A percentile compares a stretch with the other conserved stretches of the same genome.
These are phyloP conservation scores for Timandra comae DNA, from an alignment of 2,888 invertebrate species.

Conservation along the genomic window DNA sequence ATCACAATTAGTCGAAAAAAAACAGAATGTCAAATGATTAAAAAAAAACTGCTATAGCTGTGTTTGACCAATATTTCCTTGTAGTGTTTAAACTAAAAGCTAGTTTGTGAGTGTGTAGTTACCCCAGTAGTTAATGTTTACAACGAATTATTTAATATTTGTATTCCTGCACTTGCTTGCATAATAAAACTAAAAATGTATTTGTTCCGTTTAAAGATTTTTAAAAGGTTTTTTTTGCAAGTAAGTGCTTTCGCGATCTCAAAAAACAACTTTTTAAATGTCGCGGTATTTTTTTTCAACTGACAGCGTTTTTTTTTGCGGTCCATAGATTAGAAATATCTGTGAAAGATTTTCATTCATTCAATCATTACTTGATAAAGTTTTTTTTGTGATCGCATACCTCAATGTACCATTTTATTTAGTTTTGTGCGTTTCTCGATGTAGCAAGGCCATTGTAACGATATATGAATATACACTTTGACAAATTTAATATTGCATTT, in stretches of 20 bases:
- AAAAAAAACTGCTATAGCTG: too few species aligned
- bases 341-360: too few species aligned
- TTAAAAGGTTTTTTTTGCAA: constrained; percentile 20
- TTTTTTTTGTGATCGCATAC: constrained; percentile 1
- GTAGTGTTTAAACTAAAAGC: too few species aligned
- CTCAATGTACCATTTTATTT: not conserved
- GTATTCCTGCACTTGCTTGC: constrained; percentile 15
- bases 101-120: too few species aligned
- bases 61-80: too few species aligned
- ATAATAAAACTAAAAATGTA: constrained; percentile 2
- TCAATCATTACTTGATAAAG: not conserved
- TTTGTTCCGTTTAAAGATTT: too few species aligned
- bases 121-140: constrained; percentile 17
- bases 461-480: constrained; percentile 62
- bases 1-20: too few species aligned
- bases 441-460: constrained; percentile 66
- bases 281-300: too few species aligned
- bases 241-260: constrained; percentile 6
- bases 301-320: too few species aligned
- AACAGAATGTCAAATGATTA: too few species aligned
- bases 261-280: too few species aligned
- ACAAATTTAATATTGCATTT: constrained; percentile 45
- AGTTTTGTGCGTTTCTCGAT: constrained; percentile 3
- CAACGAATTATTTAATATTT: constrained; percentile 9
- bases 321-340: too few species aligned